Base-by-base conservation (phyloP, 2,888 invertebrate species). In the Adelognathus sp. region DNA sequence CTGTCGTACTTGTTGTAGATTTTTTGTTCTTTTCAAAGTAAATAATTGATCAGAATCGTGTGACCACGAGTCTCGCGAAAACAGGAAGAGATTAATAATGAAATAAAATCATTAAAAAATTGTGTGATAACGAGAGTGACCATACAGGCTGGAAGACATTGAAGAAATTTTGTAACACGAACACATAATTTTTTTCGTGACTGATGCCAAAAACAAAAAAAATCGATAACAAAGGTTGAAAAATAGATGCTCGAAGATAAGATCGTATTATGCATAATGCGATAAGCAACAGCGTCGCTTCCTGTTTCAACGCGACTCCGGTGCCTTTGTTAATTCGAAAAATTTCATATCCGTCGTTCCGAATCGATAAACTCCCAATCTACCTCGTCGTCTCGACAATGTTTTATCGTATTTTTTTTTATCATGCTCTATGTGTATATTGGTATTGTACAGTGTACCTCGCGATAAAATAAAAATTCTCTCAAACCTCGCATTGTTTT, bases 391-490 rank as follows among this genome's bases (percentile, higher is more conserved):
- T 16, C 61, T 24, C 50, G 61, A 52, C 52, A 54, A 67, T 36
- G 16, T 63, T 18, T 39, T 54, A 52, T 60, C 33, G 33, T 14
- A 60, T 60, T 44, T 58, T 24, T 69, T 39, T 56, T 21, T 56
- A 67, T 46, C 36, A 63, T 50, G 46, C 46, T 46, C 46, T 21
- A 63, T 50, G 21, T 63, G 14, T 41, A 29, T 41, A 50, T 66
- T 41, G 58, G 33, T 66, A 54, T 61, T 39, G 21, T 78, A 73
- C 63, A 78, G 46, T 78, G 73, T n/a, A 70, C 70, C 52, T 74
- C 33, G 58, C 63, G 70, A 64, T 33, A 72, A 56, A 73, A 67
- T 58, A 72, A 58, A 67, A 67, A 73, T 66, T 60, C 54, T n/a
- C n/a, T n/a, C n/a, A n/a, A n/a, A n/a, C 46, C 39, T 60, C 29